Conservation (phyloP, 2,113 vertebrate genomes). For the Dunckerocampus dactyliophorus region DNA sequence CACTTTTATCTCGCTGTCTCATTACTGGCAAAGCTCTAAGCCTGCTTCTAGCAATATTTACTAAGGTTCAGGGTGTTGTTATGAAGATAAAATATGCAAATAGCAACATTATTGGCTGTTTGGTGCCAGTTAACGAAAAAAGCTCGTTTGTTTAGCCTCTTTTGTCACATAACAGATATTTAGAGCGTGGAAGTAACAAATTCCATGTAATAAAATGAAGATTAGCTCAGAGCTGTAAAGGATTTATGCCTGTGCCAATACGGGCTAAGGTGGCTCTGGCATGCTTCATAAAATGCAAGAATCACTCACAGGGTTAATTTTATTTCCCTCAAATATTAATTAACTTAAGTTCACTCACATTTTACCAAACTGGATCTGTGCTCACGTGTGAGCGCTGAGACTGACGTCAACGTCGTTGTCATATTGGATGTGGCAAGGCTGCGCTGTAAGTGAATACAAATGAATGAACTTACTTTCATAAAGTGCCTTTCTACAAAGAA, state of each 20-base stretch:
- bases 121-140: constrained; percentile 11
- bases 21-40: not conserved
- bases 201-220: constrained; percentile 22
- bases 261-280: constrained; percentile 13
- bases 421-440: too few relatives aligned
- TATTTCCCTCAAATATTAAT: constrained; percentile 18
- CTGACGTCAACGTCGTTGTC: too few relatives aligned
- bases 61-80: not conserved
- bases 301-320: constrained; percentile 15
- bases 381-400: too few relatives aligned
- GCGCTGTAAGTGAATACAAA: too few relatives aligned
- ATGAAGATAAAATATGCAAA: constrained; percentile 9
- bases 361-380: not conserved
- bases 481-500: too few relatives aligned
- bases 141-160: constrained; percentile 27
- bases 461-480: too few relatives aligned
- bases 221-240: constrained; percentile 24
- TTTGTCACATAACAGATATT: constrained; percentile 15
- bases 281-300: constrained; percentile 14
- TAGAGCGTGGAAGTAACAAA: constrained; percentile 4
- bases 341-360: constrained; percentile 8
- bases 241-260: constrained; percentile 23
- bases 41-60: not conserved
- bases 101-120: constrained; percentile 8
- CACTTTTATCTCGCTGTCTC: not conserved